These are phyloP conservation scores for Phalera bucephala DNA, from an alignment of 2,888 invertebrate genomes.

Conservation along the genomic window DNA sequence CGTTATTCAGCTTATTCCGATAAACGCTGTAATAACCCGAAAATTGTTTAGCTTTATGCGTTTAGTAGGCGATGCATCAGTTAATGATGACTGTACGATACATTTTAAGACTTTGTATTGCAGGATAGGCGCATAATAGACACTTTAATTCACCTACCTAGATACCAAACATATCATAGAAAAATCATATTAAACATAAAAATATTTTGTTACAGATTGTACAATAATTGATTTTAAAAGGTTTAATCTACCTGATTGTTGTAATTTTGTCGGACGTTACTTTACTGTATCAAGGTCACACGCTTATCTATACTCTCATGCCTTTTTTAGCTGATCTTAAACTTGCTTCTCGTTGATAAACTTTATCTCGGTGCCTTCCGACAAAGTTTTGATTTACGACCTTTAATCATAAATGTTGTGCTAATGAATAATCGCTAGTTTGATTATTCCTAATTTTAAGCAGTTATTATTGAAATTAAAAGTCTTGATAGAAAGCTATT, in stretches of 20 bases:
- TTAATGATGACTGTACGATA: background rate
- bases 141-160: no score
- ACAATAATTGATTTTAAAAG: no score
- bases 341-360: constrained; percentile 1
- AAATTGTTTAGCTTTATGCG: constrained; percentile 21
- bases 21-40: constrained; percentile 18
- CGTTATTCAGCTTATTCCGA: constrained; percentile 7
- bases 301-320: constrained; percentile 13
- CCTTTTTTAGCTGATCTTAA: constrained; percentile 13
- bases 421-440: background rate
- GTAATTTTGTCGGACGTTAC: background rate
- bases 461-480: no score
- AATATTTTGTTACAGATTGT: no score
- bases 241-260: no score
- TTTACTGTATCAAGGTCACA: constrained; percentile 13
- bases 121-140: no score
- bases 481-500: no score
- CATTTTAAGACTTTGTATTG: no score
- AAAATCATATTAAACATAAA: no score
- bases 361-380: constrained; percentile 8
- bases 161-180: no score
- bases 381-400: constrained; percentile 13
- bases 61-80: constrained; percentile 9
- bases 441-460: no score
- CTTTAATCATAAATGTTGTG: background rate